Evolutionary conservation across 53 echinoderm and acorn worm genomes (phyloP).

Genomic region (Hippasteria phrygiana): DNA sequence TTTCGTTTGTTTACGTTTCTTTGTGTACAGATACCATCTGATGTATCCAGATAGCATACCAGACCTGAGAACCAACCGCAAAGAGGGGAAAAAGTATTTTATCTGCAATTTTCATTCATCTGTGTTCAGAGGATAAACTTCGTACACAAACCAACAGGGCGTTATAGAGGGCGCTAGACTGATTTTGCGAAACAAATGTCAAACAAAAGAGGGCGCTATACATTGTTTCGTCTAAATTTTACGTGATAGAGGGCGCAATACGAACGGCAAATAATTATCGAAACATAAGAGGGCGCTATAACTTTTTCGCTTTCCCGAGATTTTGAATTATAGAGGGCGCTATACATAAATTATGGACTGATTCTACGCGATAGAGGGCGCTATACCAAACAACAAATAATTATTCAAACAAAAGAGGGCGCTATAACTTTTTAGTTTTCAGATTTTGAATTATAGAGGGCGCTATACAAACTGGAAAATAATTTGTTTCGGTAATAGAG

Average conservation of each 20-base stretch:
- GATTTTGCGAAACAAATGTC: too few relatives aligned
- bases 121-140: conserved; percentile 82
- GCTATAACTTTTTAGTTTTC: not conserved
- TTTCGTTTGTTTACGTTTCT: conserved; percentile 3
- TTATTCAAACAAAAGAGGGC: not conserved
- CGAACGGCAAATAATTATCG: too few relatives aligned
- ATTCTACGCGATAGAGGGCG: not conserved
- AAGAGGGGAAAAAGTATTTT: conserved; percentile 84
- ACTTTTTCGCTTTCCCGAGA: too few relatives aligned
- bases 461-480: too few relatives aligned
- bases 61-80: conserved; percentile 82
- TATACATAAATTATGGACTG: not conserved
- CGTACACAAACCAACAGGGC: not conserved
- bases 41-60: conserved; percentile 86
- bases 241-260: too few relatives aligned
- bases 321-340: too few relatives aligned
- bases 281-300: too few relatives aligned
- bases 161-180: too few relatives aligned
- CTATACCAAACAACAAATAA: not conserved
- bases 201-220: too few relatives aligned
- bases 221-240: too few relatives aligned
- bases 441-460: too few relatives aligned
- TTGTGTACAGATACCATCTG: conserved; percentile 77
- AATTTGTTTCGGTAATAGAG: too few relatives aligned
- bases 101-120: conserved; percentile 91